These are phyloP conservation scores for Sebastes ruberrimus DNA, from an alignment of 2,797 vertebrate genomes.

Conservation along the genomic window DNA sequence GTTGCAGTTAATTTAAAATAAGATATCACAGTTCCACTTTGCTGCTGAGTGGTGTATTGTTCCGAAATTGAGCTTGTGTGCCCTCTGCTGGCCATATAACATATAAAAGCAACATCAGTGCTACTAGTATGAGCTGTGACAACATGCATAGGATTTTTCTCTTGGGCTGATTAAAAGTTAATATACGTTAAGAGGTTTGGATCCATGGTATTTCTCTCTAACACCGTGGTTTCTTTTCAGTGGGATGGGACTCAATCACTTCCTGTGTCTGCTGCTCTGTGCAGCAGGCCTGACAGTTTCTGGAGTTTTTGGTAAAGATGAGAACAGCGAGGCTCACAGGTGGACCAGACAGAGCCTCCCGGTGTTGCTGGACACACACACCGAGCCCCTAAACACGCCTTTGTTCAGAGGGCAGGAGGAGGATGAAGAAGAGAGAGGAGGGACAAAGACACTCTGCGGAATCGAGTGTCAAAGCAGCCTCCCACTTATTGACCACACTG, in stretches of 20 bases:
- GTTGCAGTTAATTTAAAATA: background rate
- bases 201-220: background rate
- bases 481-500: slow-evolving; percentile 74
- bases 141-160: background rate
- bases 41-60: background rate
- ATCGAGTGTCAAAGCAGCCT: slow-evolving; percentile 87
- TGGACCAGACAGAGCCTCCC: slow-evolving; percentile 86
- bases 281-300: slow-evolving; percentile 65
- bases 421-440: background rate
- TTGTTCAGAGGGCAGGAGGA: slow-evolving; percentile 52
- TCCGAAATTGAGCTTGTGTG: background rate
- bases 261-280: slow-evolving; percentile 80
- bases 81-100: slow-evolving; percentile 58
- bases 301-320: slow-evolving; percentile 36
- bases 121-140: background rate
- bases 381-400: slow-evolving; percentile 74
- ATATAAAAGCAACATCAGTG: background rate
- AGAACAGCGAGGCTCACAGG: slow-evolving; percentile 61
- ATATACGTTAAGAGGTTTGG: background rate
- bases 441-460: slow-evolving; percentile 76
- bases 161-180: background rate
- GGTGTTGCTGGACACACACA: slow-evolving; percentile 81
- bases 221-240: slow-evolving; percentile 45
- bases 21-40: background rate
- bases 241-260: slow-evolving; percentile 76